Evolutionary conservation across 2,797 vertebrate species (phyloP).

Genomic region (Mus minutoides): DNA sequence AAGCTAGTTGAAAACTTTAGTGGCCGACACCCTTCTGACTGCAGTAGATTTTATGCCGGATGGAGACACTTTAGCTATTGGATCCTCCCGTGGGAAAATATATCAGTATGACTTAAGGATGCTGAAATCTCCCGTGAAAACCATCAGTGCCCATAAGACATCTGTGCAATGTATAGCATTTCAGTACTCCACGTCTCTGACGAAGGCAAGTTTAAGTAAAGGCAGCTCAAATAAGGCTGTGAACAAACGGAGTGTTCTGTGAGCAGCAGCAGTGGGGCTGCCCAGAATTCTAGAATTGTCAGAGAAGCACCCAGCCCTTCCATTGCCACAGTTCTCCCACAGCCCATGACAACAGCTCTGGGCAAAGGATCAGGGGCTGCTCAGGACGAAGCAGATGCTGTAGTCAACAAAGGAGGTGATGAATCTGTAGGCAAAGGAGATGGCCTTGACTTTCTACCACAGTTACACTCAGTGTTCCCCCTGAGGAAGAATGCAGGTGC

Average conservation of each 20-base stretch:
- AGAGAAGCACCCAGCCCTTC: slow-evolving; percentile 77
- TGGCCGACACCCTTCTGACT: slow-evolving; percentile 94
- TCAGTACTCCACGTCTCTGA: slow-evolving; percentile 88
- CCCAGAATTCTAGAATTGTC: slow-evolving; percentile 74
- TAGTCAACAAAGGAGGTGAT: slow-evolving; percentile 84
- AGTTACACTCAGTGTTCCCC: slow-evolving; percentile 84
- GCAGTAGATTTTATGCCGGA: slow-evolving; percentile 96
- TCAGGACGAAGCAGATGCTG: slow-evolving; percentile 88
- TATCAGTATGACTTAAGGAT: slow-evolving; percentile 98
- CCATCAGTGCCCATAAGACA: slow-evolving; percentile 94
- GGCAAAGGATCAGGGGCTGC: slow-evolving; percentile 80
- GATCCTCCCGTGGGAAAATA: slow-evolving; percentile 96
- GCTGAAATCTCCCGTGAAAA: slow-evolving; percentile 91
- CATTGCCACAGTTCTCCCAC: slow-evolving; percentile 74
- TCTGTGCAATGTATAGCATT: slow-evolving; percentile 95
- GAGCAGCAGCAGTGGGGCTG: slow-evolving; percentile 74
- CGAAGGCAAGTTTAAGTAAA: slow-evolving; percentile 85
- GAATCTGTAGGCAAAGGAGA: slow-evolving; percentile 89
- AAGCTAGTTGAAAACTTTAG: slow-evolving; percentile 93
- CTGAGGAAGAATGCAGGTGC: slow-evolving; percentile 89
- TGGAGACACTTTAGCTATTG: slow-evolving; percentile 94
- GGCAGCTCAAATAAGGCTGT: slow-evolving; percentile 85
- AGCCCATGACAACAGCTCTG: slow-evolving; percentile 74
- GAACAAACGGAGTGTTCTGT: slow-evolving; percentile 81
- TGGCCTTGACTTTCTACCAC: slow-evolving; percentile 91